Evolutionary conservation across 2,113 vertebrate genomes (phyloP).

Genomic region (Cyprinus carpio): DNA sequence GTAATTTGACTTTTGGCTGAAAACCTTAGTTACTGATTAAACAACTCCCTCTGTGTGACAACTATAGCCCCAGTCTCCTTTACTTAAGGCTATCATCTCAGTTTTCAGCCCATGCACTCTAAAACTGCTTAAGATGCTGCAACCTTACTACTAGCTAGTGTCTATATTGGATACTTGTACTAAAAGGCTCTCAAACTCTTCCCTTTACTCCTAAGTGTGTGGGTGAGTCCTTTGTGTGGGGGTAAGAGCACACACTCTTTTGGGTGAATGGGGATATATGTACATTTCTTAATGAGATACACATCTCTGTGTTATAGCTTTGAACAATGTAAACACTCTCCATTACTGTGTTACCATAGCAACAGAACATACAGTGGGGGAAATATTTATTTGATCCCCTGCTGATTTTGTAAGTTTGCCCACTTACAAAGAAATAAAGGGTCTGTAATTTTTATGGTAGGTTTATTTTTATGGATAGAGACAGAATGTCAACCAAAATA

Average conservation of each 20-base stretch:
- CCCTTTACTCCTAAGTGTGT: background rate
- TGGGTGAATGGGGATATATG: background rate
- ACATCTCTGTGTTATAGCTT: conserved; percentile 1
- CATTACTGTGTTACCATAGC: background rate
- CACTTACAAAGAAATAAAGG: too few relatives aligned
- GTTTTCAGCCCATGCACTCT: background rate
- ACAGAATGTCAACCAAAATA: too few relatives aligned
- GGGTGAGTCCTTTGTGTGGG: conserved; percentile 29
- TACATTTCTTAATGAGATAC: conserved; percentile 16
- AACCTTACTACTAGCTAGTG: background rate
- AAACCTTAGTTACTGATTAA: background rate
- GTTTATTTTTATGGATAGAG: too few relatives aligned
- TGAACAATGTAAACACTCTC: conserved; percentile 24
- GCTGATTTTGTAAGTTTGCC: too few relatives aligned
- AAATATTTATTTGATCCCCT: too few relatives aligned
- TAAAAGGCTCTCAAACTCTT: background rate
- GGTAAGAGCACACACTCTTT: conserved; percentile 3
- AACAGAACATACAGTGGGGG: background rate
- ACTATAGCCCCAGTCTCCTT: background rate
- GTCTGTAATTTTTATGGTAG: too few relatives aligned
- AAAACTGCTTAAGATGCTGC: background rate
- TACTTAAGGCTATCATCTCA: background rate
- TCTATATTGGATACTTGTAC: background rate
- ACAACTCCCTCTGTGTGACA: background rate
- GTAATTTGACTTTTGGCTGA: background rate